These are phyloP conservation scores for Sorex araneus DNA, from an alignment of 2,113 vertebrate genomes.

Conservation along the genomic window DNA sequence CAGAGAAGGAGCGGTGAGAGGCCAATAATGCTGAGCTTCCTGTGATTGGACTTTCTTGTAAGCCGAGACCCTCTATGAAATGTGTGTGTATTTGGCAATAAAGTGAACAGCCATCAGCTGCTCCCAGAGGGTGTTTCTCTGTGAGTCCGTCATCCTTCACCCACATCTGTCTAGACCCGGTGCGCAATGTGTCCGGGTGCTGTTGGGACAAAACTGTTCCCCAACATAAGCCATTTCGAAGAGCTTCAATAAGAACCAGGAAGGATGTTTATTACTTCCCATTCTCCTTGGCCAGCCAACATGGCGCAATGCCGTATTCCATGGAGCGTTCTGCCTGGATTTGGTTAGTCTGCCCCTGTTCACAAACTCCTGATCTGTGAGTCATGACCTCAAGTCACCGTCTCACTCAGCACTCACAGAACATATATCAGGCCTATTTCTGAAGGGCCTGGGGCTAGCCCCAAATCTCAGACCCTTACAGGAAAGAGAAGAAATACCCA, in stretches of 20 bases:
- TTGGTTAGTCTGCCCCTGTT: background rate
- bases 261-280: background rate
- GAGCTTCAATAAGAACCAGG: background rate
- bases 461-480: background rate
- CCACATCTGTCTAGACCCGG: too few relatives aligned
- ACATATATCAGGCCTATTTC: constrained; percentile 10
- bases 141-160: too few relatives aligned
- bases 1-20: too few relatives aligned
- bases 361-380: background rate
- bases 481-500: background rate
- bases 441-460: background rate
- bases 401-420: background rate
- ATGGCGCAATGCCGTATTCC: background rate
- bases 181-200: too few relatives aligned
- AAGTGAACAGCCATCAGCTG: too few relatives aligned
- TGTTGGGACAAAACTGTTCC: too few relatives aligned
- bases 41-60: too few relatives aligned
- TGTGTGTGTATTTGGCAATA: too few relatives aligned
- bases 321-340: background rate
- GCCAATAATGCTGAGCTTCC: too few relatives aligned
- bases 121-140: too few relatives aligned
- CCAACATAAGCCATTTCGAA: constrained; percentile 53
- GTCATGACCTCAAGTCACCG: constrained; percentile 17
- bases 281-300: background rate
- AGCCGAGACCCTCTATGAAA: too few relatives aligned